Base-by-base conservation (phyloP, 2,113 vertebrate genomes). In the Heterotis niloticus region DNA sequence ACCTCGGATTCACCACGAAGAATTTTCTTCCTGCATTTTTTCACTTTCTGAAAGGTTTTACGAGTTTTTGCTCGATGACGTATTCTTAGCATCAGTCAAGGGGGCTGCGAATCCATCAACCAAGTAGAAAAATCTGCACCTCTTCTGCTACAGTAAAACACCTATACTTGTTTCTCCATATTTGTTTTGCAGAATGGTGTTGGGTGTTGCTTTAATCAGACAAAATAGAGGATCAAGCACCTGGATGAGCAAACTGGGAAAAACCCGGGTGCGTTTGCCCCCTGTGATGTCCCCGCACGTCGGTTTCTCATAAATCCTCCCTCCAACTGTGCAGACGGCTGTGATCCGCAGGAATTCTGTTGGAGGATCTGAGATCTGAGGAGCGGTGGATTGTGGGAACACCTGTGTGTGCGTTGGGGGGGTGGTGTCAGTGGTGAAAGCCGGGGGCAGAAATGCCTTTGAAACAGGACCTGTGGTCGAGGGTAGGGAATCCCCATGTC, bases 391-490 rank as follows among this genome's bases (percentile, higher is more conserved):
- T 75, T 60, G 64, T 59, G 54, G 66, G 62, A 66, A 17, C 78
- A 80, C 71, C 78, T 75, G 78, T 71, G 28, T 62, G 76, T 0
- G n/a, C n/a, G n/a, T n/a, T n/a, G 44, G 23, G 23, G 44, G 24
- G 16, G 26, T 75, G 56, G 29, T 65, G 75, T 51, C 18, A 64
- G 75, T 18, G 75, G 60, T 64, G 62, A 77, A 78, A 68, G 54
- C 57, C 54, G 57, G 51, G 18, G 23, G 5, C 28, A 66, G 64
- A 80, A 56, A 73, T 73, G 60, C 78, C 70, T 79, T 79, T 79
- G 78, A 79, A 79, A 79, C 10, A n/a, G 24, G 62, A 79, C 29
- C 57, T 28, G 56, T 72, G 14, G 64, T 64, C 79, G 75, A 59
- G 54, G 62, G 34, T 18, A n/a, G 59, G 56, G n/a, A 64, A 76